phyloP scores from a whole-genome alignment of 2,797 vertebrate genomes.

The Esox lucius region DNA sequence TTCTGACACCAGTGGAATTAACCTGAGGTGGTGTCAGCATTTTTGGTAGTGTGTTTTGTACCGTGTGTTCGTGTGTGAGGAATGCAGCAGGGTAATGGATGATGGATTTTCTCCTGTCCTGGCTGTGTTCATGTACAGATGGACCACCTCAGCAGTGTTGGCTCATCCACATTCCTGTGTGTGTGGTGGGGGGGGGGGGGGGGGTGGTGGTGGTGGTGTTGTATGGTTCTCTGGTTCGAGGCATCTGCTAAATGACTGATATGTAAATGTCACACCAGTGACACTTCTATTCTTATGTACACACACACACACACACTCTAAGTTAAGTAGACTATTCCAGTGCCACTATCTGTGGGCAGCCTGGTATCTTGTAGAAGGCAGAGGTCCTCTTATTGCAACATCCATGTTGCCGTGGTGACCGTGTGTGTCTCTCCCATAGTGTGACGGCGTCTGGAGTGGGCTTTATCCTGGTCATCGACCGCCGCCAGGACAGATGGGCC shows the following conservation, averaged over 20 bases:
- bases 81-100: background rate
- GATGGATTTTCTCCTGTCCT: constrained; percentile 37
- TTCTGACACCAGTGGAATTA: constrained; percentile 41
- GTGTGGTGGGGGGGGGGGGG: constrained; percentile 6
- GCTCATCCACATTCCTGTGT: constrained; percentile 24
- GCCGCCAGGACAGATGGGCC: constrained; percentile 94
- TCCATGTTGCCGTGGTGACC: constrained; percentile 21
- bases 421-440: constrained; percentile 65
- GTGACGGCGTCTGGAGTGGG: constrained; percentile 86
- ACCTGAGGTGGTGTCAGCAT: constrained; percentile 55
- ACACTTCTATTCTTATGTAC: background rate
- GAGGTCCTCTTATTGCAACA: background rate
- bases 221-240: constrained; percentile 14
- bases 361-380: background rate
- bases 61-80: constrained; percentile 11
- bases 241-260: constrained; percentile 19
- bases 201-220: background rate
- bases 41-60: constrained; percentile 49
- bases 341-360: background rate
- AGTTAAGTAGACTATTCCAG: background rate
- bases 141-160: constrained; percentile 41
- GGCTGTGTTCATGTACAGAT: constrained; percentile 44
- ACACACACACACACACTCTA: constrained; percentile 9
- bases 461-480: constrained; percentile 95
- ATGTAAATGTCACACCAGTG: background rate